Conservation (phyloP, 2,888 invertebrate species). For the Thera obeliscata region DNA sequence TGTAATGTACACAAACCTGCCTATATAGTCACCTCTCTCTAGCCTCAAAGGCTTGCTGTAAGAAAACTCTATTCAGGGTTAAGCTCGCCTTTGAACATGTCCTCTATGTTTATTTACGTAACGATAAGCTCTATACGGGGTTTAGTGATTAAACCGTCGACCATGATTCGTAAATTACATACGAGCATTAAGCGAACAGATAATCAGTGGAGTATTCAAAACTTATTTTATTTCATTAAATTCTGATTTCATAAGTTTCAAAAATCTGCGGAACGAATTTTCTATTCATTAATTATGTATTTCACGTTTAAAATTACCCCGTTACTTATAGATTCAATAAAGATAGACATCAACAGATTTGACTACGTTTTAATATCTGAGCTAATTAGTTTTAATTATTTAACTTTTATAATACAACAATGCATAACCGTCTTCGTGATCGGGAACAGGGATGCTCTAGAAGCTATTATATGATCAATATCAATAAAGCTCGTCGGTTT, state of each 20-base stretch:
- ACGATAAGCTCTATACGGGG: conserved; percentile 68
- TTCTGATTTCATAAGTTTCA: background rate
- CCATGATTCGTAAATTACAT: conserved; percentile 45
- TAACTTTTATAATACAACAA: background rate
- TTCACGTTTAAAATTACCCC: background rate
- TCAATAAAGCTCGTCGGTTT: conserved; percentile 1
- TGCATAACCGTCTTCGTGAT: background rate
- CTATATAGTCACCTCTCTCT: too few species aligned
- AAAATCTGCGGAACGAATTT: background rate
- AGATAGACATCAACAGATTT: background rate
- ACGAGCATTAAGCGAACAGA: conserved; percentile 19
- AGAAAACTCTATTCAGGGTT: too few species aligned
- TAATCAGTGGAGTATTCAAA: too few species aligned
- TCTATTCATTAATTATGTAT: too few species aligned
- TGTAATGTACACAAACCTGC: too few species aligned
- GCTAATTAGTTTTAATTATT: background rate
- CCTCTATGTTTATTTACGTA: conserved; percentile 55
- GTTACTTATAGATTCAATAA: background rate
- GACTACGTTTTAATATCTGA: background rate
- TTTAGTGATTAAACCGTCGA: conserved; percentile 54
- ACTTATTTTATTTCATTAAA: too few species aligned
- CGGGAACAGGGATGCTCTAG: background rate
- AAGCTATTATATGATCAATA: background rate
- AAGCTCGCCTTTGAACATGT: too few species aligned
- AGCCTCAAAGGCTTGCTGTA: too few species aligned